Percentiles rank a stretch among this genome's conserved stretches.
phyloP scores from a whole-genome alignment of 2,888 invertebrate genomes.

The Latheticus oryzae region DNA sequence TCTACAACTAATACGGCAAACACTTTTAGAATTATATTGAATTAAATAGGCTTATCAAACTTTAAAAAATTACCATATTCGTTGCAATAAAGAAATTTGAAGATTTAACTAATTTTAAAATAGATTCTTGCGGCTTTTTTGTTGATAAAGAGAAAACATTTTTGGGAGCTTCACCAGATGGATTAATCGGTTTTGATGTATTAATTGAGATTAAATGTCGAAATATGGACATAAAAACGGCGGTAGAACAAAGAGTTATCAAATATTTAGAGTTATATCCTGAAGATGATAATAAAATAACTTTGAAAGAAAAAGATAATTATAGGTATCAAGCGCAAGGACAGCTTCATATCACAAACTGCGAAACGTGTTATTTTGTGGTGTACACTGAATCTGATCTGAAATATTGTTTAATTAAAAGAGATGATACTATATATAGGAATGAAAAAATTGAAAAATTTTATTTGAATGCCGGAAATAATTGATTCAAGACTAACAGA shows the following conservation, averaged over 20 bases:
- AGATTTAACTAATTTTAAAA: constrained; percentile 30
- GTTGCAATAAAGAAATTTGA: constrained; percentile 42
- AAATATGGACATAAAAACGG: constrained; percentile 33
- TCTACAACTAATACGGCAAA: background rate
- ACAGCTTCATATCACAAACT: constrained; percentile 6
- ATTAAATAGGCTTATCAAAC: too few relatives aligned
- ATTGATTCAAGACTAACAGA: too few relatives aligned
- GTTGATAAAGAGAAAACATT: constrained; percentile 46
- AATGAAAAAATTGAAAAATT: too few relatives aligned
- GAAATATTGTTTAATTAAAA: too few relatives aligned
- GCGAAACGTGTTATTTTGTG: constrained; percentile 6
- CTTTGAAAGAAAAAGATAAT: constrained; percentile 5
- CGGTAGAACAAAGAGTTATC: constrained; percentile 1
- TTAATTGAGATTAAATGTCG: constrained; percentile 50
- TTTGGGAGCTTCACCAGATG: constrained; percentile 49
- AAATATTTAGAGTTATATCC: constrained; percentile 1
- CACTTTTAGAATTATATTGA: constrained; percentile 18
- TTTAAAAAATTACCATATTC: too few relatives aligned
- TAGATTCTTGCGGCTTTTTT: constrained; percentile 48
- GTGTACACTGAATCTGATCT: too few relatives aligned
- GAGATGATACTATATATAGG: too few relatives aligned
- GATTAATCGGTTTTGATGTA: constrained; percentile 44
- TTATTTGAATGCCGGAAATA: too few relatives aligned
- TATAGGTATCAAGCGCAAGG: constrained; percentile 8
- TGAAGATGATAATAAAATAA: constrained; percentile 3